phyloP scores from a whole-genome alignment of 2,888 invertebrate genomes.

The Eupithecia centaureata region DNA sequence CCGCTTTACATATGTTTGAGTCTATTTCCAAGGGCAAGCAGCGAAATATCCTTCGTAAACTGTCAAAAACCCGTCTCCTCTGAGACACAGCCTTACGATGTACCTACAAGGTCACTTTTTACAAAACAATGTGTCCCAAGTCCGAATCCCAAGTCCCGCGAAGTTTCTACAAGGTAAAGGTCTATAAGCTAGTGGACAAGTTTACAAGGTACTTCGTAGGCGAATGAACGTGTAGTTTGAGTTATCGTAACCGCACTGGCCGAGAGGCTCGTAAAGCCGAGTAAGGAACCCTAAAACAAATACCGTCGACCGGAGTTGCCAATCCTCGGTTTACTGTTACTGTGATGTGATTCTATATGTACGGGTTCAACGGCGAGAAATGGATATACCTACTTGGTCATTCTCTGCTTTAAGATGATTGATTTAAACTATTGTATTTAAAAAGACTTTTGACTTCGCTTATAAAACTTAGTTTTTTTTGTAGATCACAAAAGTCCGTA shows the following conservation, averaged over 20 bases:
- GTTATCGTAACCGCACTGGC: conserved; percentile 20
- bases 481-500: too few species aligned
- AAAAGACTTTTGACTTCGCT: too few species aligned
- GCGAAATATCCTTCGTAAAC: too few species aligned
- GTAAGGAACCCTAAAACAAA: conserved; percentile 27
- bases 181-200: neutral
- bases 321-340: conserved; percentile 22
- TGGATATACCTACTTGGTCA: neutral
- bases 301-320: conserved; percentile 28
- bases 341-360: conserved; percentile 11
- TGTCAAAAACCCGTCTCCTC: neutral
- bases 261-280: conserved; percentile 25
- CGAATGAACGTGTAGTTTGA: conserved; percentile 15
- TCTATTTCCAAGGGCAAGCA: too few species aligned
- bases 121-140: neutral
- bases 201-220: conserved; percentile 11
- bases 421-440: too few species aligned
- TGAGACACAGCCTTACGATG: neutral
- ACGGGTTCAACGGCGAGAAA: neutral
- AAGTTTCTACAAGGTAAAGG: conserved; percentile 3
- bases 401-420: too few species aligned
- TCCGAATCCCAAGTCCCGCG: neutral
- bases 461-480: too few species aligned
- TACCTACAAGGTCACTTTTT: conserved; percentile 1
- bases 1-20: too few species aligned